phyloP scores from a whole-genome alignment of 2,888 invertebrate genomes.

The Lamellibrachia columna region DNA sequence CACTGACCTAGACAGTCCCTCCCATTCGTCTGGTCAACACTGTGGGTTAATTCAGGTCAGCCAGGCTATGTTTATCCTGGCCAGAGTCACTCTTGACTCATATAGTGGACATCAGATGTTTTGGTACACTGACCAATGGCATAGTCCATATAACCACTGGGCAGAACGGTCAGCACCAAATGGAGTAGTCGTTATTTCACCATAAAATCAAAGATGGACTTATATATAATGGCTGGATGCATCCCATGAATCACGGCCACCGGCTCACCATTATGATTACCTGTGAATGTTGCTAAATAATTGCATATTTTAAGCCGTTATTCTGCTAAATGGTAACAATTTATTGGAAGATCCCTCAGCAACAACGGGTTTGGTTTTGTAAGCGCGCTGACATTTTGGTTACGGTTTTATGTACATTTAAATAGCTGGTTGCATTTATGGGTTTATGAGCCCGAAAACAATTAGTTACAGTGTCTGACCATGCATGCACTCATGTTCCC shows the following conservation, averaged over 20 bases:
- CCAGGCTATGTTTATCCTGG: not conserved
- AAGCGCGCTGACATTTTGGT: not conserved
- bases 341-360: not conserved
- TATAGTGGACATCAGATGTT: not conserved
- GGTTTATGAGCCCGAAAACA: not conserved
- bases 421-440: not conserved
- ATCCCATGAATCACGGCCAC: not conserved
- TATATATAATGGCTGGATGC: not conserved
- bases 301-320: not conserved
- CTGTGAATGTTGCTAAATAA: not conserved
- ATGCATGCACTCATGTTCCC: not conserved
- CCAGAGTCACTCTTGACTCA: not conserved
- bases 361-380: not conserved
- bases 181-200: too few species aligned
- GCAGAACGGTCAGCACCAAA: not conserved
- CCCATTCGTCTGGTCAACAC: not conserved
- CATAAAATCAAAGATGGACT: not conserved
- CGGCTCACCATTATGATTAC: not conserved
- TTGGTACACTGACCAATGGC: not conserved
- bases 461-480: not conserved
- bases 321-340: not conserved
- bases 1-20: not conserved
- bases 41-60: not conserved
- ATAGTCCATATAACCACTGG: not conserved
- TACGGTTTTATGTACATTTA: not conserved